phyloP scores from a whole-genome alignment of 2,888 invertebrate species.

The Platycnemis pennipes region DNA sequence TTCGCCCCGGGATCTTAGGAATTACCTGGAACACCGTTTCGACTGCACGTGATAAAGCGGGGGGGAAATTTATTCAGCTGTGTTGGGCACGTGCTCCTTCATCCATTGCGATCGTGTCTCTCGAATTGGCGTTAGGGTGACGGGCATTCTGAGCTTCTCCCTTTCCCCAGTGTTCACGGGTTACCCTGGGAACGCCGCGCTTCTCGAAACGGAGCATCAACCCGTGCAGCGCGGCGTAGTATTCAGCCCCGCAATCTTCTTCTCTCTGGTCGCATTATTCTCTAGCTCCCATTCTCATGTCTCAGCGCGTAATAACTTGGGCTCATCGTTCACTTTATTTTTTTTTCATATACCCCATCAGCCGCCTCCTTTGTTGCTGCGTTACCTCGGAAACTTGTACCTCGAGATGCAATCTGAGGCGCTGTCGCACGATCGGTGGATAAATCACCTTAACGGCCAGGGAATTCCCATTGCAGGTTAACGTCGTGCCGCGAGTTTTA shows the following conservation, averaged over 20 bases:
- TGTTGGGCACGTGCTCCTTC: slow-evolving; percentile 3
- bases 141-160: background rate
- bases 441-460: slow-evolving; percentile 57
- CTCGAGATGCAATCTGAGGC: slow-evolving; percentile 54
- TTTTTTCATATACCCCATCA: slow-evolving; percentile 35
- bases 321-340: background rate
- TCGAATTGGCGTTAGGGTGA: background rate
- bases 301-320: slow-evolving; percentile 8
- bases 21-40: background rate
- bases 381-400: background rate
- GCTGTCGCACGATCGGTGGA: slow-evolving; percentile 51
- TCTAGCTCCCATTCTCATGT: background rate
- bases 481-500: slow-evolving; percentile 14
- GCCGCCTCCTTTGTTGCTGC: slow-evolving; percentile 20
- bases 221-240: background rate
- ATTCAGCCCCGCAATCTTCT: background rate
- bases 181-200: background rate
- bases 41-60: slow-evolving; percentile 48
- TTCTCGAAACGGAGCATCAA: no score
- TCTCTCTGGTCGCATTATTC: background rate
- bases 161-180: background rate
- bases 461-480: slow-evolving; percentile 34
- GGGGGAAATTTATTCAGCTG: slow-evolving; percentile 39
- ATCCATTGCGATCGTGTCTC: background rate
- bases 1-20: background rate